Percentiles rank a stretch among this genome's conserved stretches.
Conservation (phyloP, 2,113 vertebrate species). For the Catharus fuscescens region DNA sequence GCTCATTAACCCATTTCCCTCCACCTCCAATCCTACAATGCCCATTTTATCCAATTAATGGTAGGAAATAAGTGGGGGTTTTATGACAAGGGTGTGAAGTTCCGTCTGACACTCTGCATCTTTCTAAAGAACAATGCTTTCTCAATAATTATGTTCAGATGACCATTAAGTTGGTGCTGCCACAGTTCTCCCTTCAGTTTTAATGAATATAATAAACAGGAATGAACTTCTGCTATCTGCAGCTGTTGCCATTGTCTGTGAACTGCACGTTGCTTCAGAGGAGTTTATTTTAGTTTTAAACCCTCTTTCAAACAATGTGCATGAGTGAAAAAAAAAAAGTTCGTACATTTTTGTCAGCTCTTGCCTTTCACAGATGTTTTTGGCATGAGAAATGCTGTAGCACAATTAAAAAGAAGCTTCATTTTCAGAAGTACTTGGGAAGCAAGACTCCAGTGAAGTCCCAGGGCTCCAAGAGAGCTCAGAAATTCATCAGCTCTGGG, state of each 20-base stretch:
- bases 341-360: not conserved
- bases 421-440: conserved; percentile 14
- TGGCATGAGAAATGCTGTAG: not conserved
- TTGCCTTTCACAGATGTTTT: conserved; percentile 15
- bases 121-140: conserved; percentile 52
- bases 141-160: conserved; percentile 54
- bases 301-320: conserved; percentile 50
- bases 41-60: conserved; percentile 46
- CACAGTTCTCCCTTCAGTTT: conserved; percentile 37
- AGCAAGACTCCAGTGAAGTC: not conserved
- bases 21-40: not conserved
- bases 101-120: conserved; percentile 25
- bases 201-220: conserved; percentile 63
- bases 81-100: conserved; percentile 54
- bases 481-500: not conserved
- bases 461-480: not conserved
- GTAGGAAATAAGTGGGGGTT: conserved; percentile 52
- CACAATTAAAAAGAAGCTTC: conserved; percentile 13
- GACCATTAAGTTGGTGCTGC: conserved; percentile 50
- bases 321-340: not conserved
- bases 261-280: not conserved
- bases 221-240: conserved; percentile 54
- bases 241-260: conserved; percentile 62
- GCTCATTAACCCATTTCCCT: conserved; percentile 54
- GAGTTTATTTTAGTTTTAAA: conserved; percentile 65